Base-by-base conservation (phyloP, 2,113 vertebrate genomes). In the Alaudala cheleensis region DNA sequence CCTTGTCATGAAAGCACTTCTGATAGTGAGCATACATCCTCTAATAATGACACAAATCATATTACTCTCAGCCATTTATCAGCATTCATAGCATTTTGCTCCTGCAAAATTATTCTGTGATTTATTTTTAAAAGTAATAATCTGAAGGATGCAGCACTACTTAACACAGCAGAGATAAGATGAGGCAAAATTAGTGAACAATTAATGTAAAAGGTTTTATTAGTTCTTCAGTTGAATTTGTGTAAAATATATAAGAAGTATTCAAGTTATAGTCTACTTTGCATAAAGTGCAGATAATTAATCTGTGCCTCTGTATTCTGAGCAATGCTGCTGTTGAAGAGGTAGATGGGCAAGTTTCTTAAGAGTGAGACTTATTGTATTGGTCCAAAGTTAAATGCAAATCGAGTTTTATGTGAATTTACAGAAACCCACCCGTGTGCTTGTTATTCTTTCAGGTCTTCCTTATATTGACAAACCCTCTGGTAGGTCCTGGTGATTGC, bases 61-160 rank as follows among this genome's bases (percentile, higher is more conserved):
- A 91, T 76, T 96, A 81, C 62, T 91, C 73, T 93, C 81, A 87
- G 71, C 37, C 58, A 61, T 91, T 92, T 93, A 70, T 87, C 83
- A 89, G 53, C 66, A 47, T 90, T 90, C 82, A 23, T 64, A 77
- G 64, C 5, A 57, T 92, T 90, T 93, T 92, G 17, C 86, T 82
- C 53, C 50, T 57, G 45, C 37, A 84, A 93, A 93, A 89, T 90
- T 81, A 64, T 94, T 92, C 86, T 91, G 40, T 71, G 76, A 87
- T 94, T 92, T 97, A 95, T 85, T 94, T 95, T 96, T 69, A 62
- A 89, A 94, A 96, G 88, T 51, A 78, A 40, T 74, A 95, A 81
- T 92, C 92, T 86, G 67, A 64, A 84, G 40, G 66, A 62, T 94
- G 62, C 74, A 73, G 74, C 10, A 31, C 37, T 88, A 67, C 65